Evolutionary conservation across 1,140 invertebrate species (phyloP), one percentile per base, ranked within the genome.

Genomic region (Drosophila hydei): DNA sequence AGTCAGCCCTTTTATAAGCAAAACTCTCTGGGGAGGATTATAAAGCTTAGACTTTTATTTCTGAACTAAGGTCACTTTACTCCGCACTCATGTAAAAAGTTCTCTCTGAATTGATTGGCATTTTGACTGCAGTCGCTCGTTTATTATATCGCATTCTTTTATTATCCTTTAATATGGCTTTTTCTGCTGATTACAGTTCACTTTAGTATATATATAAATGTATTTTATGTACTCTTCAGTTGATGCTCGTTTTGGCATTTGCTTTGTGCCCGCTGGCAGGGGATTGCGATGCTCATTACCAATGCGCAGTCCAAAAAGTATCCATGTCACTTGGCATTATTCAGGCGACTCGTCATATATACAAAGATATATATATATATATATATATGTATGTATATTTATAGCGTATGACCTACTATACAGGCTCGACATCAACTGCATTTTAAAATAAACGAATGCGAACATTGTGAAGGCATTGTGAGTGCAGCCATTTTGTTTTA

Each of bases 381-480:
- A 12, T 38, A 11, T 9, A n/a, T 52, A 42, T 38, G 47, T 40
- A 8, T n/a, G 14, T 52, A 33, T 38, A n/a, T n/a, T n/a, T n/a
- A 47, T 45, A 68, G 21, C 47, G 27, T 55, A 54, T 76, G 74
- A 77, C 74, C 74, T 74, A 77, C 71, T 77, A 25, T 19, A 45
- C 21, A 16, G 16, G 40, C 42, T 12, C 59, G 19, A 77, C 70
- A 65, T 73, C 60, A 59, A 72, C 55, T 73, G 61, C 75, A 73
- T 84, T 84, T 85, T 84, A 73, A 79, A 84, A 79, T 65, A 67
- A 73, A 30, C 59, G 55, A 27, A 38, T 65, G 36, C 43, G 65
- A 69, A 69, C 64, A 64, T 71, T 65, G 68, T 45, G 36, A 48
- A 65, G 68, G 33, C 60, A 64, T 56, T 42, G 68, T 54, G 61